Percentiles rank a stretch among this genome's conserved stretches.
phyloP scores from a whole-genome alignment of 2,113 vertebrate genomes.

The Zosterops borbonicus region DNA sequence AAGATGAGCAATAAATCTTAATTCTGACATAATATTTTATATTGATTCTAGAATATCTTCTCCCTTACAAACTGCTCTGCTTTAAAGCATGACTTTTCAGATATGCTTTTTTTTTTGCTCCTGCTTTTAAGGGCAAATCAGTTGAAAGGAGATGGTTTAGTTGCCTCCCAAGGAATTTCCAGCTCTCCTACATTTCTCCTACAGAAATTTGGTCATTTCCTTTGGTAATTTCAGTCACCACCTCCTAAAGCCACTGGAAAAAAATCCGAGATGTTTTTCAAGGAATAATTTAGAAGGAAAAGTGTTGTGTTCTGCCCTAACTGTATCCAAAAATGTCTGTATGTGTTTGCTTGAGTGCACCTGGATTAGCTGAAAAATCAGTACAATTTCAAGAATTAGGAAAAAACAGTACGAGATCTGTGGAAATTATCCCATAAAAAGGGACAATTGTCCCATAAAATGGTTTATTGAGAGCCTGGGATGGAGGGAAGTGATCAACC shows the following conservation, averaged over 20 bases:
- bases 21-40: background rate
- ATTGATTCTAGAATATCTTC: background rate
- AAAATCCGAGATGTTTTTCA: rapidly evolving
- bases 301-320: rapidly evolving
- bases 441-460: background rate
- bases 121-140: background rate
- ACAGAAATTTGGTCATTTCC: no score
- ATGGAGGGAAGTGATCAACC: background rate
- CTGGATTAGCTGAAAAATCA: background rate
- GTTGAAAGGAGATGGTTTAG: background rate
- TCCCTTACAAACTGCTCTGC: background rate
- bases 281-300: background rate
- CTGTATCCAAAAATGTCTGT: rapidly evolving
- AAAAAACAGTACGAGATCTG: background rate
- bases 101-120: rapidly evolving
- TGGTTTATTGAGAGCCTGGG: background rate
- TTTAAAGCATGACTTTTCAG: background rate
- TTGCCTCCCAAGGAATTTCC: background rate
- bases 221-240: background rate
- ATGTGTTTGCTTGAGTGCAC: rapidly evolving
- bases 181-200: background rate
- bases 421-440: background rate
- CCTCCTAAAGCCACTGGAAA: background rate
- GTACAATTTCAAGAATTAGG: rapidly evolving
- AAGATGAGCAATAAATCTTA: background rate